phyloP scores from a whole-genome alignment of 2,888 invertebrate species.

The Alloplasta piceator region DNA sequence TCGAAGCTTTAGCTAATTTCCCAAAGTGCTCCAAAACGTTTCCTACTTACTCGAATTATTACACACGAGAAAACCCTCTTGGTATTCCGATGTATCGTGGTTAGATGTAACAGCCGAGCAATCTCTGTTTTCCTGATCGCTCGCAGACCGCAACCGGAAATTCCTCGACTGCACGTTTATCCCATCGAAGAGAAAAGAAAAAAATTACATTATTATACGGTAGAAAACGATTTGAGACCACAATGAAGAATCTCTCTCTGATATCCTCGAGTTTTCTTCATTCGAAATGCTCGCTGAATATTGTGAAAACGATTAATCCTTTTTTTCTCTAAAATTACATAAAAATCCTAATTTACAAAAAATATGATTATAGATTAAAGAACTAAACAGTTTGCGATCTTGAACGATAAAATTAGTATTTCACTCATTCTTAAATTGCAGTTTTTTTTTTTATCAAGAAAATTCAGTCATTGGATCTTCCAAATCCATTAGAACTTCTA shows the following conservation, averaged over 20 bases:
- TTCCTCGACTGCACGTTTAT: constrained; percentile 53
- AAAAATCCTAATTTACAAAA: too few species aligned
- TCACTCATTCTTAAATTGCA: too few species aligned
- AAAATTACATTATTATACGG: constrained; percentile 1
- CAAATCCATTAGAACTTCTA: too few species aligned
- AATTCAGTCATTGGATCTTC: too few species aligned
- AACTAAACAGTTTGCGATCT: too few species aligned
- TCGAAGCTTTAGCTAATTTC: too few species aligned
- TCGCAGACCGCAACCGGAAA: constrained; percentile 55
- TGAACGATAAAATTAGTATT: too few species aligned
- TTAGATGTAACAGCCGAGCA: constrained; percentile 34
- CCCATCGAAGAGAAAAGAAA: constrained; percentile 39
- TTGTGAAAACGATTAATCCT: neutral
- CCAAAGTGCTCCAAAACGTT: too few species aligned
- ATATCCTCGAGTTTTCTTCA: constrained; percentile 31
- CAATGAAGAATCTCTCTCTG: constrained; percentile 34
- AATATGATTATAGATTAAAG: too few species aligned
- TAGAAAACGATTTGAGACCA: constrained; percentile 19
- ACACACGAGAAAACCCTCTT: neutral
- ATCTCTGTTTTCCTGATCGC: constrained; percentile 54
- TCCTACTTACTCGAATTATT: neutral
- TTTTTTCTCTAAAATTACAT: too few species aligned
- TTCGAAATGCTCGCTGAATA: neutral
- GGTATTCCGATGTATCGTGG: constrained; percentile 15
- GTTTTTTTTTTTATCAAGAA: too few species aligned